Evolutionary conservation across 2,113 vertebrate species (phyloP).

Genomic region (Reinhardtius hippoglossoides): DNA sequence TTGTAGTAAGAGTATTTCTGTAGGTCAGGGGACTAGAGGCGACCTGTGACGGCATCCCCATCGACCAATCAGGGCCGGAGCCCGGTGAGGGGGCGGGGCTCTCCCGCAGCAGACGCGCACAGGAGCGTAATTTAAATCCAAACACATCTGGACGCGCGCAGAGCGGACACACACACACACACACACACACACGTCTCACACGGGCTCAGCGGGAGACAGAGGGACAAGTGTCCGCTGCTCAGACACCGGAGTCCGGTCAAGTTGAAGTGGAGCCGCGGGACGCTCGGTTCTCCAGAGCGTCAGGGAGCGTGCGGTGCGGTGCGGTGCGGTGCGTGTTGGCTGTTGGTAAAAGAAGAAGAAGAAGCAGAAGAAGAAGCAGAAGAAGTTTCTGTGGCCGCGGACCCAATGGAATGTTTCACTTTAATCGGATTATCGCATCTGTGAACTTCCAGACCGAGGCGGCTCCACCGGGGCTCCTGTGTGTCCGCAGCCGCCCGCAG

Average conservation of each 20-base stretch:
- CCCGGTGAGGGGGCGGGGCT: conserved; percentile 72
- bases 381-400: neutral
- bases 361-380: no score
- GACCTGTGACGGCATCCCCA: conserved; percentile 15
- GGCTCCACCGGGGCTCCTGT: conserved; percentile 23
- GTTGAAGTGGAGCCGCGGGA: conserved; percentile 6
- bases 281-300: conserved; percentile 1
- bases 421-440: conserved; percentile 48
- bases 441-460: neutral
- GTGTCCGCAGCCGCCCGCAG: conserved; percentile 5
- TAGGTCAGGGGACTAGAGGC: conserved; percentile 1
- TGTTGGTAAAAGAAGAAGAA: no score
- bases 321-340: no score
- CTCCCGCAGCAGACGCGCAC: conserved; percentile 80
- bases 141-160: conserved; percentile 40
- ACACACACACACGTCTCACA: conserved; percentile 7
- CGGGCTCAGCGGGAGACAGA: neutral
- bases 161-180: conserved; percentile 16
- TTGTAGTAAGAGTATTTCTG: neutral
- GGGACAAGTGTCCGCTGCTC: conserved; percentile 17
- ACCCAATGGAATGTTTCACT: conserved; percentile 47
- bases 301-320: no score
- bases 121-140: conserved; percentile 90
- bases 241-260: neutral
- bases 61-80: conserved; percentile 71